phyloP scores from a whole-genome alignment of 1,140 invertebrate species.

The Ephestia elutella region DNA sequence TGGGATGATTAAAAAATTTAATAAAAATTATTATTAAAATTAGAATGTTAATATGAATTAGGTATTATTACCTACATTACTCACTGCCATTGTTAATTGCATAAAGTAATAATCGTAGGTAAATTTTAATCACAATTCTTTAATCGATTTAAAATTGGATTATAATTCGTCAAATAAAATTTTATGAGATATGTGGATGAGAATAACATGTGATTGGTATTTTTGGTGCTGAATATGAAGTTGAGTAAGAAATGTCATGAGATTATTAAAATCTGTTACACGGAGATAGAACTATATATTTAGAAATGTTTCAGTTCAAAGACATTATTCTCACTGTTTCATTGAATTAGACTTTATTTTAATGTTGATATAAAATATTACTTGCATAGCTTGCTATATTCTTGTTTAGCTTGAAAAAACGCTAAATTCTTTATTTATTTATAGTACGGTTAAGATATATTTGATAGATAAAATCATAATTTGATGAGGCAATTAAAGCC shows the following conservation, averaged over 20 bases:
- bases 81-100: constrained; percentile 41
- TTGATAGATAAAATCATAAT: no score
- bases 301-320: no score
- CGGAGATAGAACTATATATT: no score
- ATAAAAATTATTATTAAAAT: not conserved
- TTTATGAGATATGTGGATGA: not conserved
- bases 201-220: constrained; percentile 9
- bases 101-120: constrained; percentile 13
- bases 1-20: not conserved
- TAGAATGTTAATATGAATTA: constrained; percentile 6
- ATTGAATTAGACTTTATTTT: no score
- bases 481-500: no score
- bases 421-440: no score
- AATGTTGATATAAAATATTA: no score
- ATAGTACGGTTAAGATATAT: no score
- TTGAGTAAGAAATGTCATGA: not conserved
- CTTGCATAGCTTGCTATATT: no score
- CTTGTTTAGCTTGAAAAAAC: no score
- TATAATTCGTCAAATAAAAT: not conserved
- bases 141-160: not conserved
- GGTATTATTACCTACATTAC: constrained; percentile 22
- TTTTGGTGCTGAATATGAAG: constrained; percentile 12
- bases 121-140: not conserved
- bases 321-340: no score
- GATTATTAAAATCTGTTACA: constrained; percentile 5